Evolutionary conservation across 2,113 vertebrate genomes (phyloP), one percentile per base, ranked within the genome.

Genomic region (Tachycineta bicolor): DNA sequence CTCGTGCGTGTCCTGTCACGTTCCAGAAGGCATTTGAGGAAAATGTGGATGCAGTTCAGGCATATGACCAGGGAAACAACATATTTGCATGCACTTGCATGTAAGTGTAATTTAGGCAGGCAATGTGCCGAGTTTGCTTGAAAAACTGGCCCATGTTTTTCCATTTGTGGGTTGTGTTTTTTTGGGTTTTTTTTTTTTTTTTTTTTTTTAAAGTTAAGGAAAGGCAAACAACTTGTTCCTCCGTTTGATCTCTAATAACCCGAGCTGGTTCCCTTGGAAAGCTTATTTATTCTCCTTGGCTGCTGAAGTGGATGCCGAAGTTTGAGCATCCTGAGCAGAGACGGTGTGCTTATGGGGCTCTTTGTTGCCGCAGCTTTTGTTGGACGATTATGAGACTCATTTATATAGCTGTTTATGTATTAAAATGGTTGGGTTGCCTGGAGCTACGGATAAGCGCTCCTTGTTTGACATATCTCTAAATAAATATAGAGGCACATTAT

Each of bases 401-500:
- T 94, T 95, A 89, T 94, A 50, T 76, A 60, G 62, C 77, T 94
- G 96, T 93, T 93, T 97, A 81, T 79, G 75, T 94, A 95, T 94
- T 90, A 92, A 90, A 96, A 95, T 96, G 78, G 81, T 93, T 96
- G 73, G 84, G 87, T 94, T 96, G 92, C 94, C 93, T 94, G 89
- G 85, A 95, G 94, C 93, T 95, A 91, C 12, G 77, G 80, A 89
- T 94, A 97, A 94, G 87, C 22, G 0, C 73, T 94, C 79, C 76
- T 94, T 94, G 82, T 93, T 95, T 93, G 93, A 93, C 89, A 71
- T 96, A 96, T 87, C 85, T 96, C 92, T 97, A 96, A 95, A 96
- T 95, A 92, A 94, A 96, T 94, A 96, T 68, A 79, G 58, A 76
- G 84, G 80, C 85, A 82, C 78, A 78, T 93, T 95, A 95, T 94